A percentile compares a stretch with the other conserved stretches of the same genome.
Conservation (phyloP, 2,113 vertebrate species). For the Rhipidura dahli region DNA sequence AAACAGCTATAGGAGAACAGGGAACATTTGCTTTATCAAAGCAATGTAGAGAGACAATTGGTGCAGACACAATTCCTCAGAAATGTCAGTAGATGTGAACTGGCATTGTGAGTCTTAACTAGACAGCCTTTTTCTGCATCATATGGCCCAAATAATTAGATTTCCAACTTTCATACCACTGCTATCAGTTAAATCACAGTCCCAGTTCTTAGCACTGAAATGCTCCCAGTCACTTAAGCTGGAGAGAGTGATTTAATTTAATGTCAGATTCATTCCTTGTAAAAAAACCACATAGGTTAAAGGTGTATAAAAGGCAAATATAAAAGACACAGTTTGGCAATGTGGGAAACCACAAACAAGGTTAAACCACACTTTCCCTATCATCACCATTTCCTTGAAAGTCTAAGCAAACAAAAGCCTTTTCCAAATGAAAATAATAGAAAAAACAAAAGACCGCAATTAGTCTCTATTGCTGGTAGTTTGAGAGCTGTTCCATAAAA, state of each 20-base stretch:
- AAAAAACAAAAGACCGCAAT: background rate
- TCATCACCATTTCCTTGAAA: background rate
- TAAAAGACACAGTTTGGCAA: background rate
- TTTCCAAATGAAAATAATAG: background rate
- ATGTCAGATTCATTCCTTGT: background rate
- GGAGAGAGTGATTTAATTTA: background rate
- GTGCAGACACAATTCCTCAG: background rate
- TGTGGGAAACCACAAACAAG: background rate
- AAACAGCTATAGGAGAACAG: background rate
- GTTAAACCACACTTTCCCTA: background rate
- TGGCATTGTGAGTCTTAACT: background rate
- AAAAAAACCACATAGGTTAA: background rate
- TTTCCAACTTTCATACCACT: background rate
- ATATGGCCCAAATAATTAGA: background rate
- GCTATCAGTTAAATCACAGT: background rate
- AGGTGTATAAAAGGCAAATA: background rate
- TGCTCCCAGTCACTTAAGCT: background rate
- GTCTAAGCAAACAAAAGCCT: background rate
- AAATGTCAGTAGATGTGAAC: background rate
- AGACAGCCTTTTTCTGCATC: background rate
- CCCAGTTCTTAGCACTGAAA: background rate
- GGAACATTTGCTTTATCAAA: background rate
- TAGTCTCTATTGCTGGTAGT: background rate
- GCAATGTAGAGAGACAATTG: background rate
- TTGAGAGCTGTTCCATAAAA: background rate